Percentiles rank a stretch among this genome's conserved stretches.
Evolutionary conservation across 2,888 invertebrate genomes (phyloP).

Genomic region (Rotaria socialis): DNA sequence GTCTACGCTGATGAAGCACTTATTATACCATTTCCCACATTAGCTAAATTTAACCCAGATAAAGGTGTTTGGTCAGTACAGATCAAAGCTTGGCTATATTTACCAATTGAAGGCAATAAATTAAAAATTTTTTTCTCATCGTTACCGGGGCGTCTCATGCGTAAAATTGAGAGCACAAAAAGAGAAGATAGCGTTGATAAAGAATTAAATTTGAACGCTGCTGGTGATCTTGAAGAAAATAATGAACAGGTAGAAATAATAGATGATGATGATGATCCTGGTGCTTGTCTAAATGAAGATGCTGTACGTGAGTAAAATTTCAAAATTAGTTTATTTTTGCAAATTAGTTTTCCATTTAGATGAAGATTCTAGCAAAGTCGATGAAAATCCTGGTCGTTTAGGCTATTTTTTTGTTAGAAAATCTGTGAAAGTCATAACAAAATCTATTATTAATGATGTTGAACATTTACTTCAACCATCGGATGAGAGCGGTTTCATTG

Average conservation of each 20-base stretch:
- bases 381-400: slow-evolving; percentile 2
- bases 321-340: background rate
- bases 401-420: slow-evolving; percentile 30
- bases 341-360: background rate
- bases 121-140: background rate
- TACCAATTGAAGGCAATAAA: slow-evolving; percentile 9
- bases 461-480: slow-evolving; percentile 29
- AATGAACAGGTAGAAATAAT: background rate
- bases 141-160: background rate
- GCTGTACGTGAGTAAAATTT: background rate
- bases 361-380: background rate
- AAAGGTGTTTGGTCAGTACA: background rate
- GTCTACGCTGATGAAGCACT: slow-evolving; percentile 15
- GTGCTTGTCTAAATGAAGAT: background rate
- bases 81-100: slow-evolving; percentile 25
- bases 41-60: background rate
- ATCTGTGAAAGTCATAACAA: background rate
- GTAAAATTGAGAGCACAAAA: background rate
- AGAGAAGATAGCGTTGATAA: background rate
- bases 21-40: slow-evolving; percentile 12
- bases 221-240: background rate
- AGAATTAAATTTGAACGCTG: background rate
- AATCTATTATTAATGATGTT: slow-evolving; percentile 25
- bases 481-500: slow-evolving; percentile 15
- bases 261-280: background rate